Base-by-base conservation (phyloP, 2,113 vertebrate genomes). In the Pachycephala philippinensis region DNA sequence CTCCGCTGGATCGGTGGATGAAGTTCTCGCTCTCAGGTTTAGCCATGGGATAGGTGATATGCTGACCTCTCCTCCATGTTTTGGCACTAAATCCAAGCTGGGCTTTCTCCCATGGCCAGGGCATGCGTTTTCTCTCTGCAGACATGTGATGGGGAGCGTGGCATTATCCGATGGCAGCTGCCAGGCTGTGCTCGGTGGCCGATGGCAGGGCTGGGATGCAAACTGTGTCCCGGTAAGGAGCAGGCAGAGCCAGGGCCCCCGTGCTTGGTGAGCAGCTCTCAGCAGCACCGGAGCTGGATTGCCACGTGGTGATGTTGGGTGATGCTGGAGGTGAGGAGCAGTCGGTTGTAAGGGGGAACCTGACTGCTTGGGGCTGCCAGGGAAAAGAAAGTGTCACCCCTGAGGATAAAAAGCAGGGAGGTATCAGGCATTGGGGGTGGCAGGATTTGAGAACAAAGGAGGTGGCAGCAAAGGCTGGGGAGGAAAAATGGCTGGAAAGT, bases 401-500 rank as follows among this genome's bases (percentile, higher is more conserved):
- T 37, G 7, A 6, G 54, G n/a, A n/a, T 69, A 31, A 63, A 76
- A 63, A 79, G 3, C 50, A 28, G 28, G 52, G 49, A 60, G 22
- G 10, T 54, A 40, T 6, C 11, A 1, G 57, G 37, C 19, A 19
- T 65, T 60, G 33, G 42, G 28, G 28, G 49, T 52, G 49, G 63
- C 3, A 31, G 59, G 44, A 18, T 63, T 13, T 66, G 63, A 80
- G 68, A 63, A n/a, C 33, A 44, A 59, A 76, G 49, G 61, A 60
- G 22, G 22, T 5, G n/a, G n/a, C 57, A 79, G 69, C 39, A 35
- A 57, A 83, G 91, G 26, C 70, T 9, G 21, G 50, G 52, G 44
- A 85, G 68, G 40, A 66, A 39, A 52, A 90, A 44, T 91, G 91
- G 91, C 39, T 94, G 86, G 89, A 87, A 92, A 56, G 80, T 84